Evolutionary conservation across 1,140 invertebrate genomes (phyloP).

Genomic region (Wasmannia auropunctata): DNA sequence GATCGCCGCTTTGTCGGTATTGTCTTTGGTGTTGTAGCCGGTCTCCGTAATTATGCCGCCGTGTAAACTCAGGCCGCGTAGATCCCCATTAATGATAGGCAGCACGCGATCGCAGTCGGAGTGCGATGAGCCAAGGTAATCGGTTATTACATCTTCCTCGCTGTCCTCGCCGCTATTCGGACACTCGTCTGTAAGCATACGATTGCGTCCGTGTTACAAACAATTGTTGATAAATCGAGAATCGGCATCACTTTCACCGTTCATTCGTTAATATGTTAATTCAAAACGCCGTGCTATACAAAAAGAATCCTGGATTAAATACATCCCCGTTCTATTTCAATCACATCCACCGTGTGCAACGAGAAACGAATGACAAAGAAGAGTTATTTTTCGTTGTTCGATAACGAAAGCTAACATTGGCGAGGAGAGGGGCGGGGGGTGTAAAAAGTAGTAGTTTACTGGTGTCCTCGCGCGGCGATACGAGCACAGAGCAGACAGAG

Average conservation of each 20-base stretch:
- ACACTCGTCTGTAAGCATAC: constrained; percentile 85
- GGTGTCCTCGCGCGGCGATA: background rate
- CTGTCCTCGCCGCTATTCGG: constrained; percentile 88
- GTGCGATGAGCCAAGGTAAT: constrained; percentile 85
- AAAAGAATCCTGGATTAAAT: background rate
- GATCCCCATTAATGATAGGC: constrained; percentile 76
- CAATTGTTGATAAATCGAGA: background rate
- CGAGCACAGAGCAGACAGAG: background rate
- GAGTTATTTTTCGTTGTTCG: constrained; percentile 9
- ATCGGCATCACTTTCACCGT: background rate
- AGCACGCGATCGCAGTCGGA: constrained; percentile 78
- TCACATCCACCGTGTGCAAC: background rate
- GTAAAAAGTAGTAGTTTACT: constrained; percentile 29
- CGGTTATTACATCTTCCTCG: constrained; percentile 89
- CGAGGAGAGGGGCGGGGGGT: background rate
- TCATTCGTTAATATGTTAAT: background rate
- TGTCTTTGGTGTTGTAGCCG: constrained; percentile 83
- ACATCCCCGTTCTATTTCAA: background rate
- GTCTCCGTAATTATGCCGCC: constrained; percentile 74
- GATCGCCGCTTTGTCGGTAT: constrained; percentile 72
- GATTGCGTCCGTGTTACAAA: background rate
- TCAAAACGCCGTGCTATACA: background rate
- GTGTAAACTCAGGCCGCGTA: constrained; percentile 77
- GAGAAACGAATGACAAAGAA: background rate
- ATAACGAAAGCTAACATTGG: background rate